Base-by-base conservation (phyloP, 2,888 invertebrate genomes). In the Tethea ocularis region DNA sequence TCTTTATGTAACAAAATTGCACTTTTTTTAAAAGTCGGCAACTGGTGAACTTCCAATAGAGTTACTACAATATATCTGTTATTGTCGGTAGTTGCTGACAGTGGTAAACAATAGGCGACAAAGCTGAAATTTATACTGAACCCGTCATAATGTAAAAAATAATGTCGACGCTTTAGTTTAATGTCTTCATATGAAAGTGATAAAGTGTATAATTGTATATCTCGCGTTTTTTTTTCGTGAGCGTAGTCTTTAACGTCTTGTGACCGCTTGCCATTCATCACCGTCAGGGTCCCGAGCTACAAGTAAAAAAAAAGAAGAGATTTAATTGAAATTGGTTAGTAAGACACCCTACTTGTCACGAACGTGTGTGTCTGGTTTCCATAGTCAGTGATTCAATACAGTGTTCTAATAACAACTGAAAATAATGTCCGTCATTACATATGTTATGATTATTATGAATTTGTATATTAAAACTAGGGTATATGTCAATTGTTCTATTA, bases 221-320 rank as follows among this genome's bases (percentile, higher is more conserved):
- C 20, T 7, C 20, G 20, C 6, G 2, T 20, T 13, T 33, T 52
- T n/a, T 52, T 26, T 1, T 17, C 1, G 29, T 17, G 29, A 24
- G 26, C 24, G 26, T 17, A n/a, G 17, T 33, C 33, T n/a, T 78
- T 83, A 90, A 58, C 94, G 94, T 59, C 94, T 89, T 61, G 93
- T 93, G 56, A 94, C 95, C 59, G 89, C 89, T 56, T 94, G 94
- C 95, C 95, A 95, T 62, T 94, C 94, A 20, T 94, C 94, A 64
- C 93, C 94, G 69, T 94, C 94, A 0, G 89, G 80, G 56, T 93
- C 94, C 72, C 94, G 94, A 68, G 88, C 85, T 88, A 68, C 63
- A 64, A 26, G 3, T 4, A 4, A 61, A 62, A 33, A 8, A 17
- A 38, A 59, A 15, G 11, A 46, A 24, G 7, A 38, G 26, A 29